Evolutionary conservation across 2,888 invertebrate species (phyloP).

Genomic region (Plagodis dolabraria): DNA sequence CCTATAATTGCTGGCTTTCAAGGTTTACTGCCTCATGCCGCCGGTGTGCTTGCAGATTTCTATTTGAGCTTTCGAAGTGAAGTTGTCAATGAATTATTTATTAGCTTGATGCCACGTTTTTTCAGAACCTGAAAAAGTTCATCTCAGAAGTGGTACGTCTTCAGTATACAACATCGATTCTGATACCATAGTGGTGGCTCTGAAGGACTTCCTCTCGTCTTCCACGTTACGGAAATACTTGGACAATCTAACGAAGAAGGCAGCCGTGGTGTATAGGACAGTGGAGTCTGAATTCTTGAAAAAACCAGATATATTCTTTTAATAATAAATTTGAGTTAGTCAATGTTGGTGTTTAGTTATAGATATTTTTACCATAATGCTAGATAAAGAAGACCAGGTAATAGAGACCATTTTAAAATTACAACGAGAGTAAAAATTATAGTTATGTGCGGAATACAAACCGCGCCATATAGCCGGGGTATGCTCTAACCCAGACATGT

Average conservation of each 20-base stretch:
- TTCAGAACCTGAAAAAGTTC: conserved; percentile 14
- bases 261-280: neutral
- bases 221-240: conserved; percentile 2
- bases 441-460: no score
- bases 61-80: no score
- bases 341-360: no score
- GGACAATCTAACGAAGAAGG: conserved; percentile 1
- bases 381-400: no score
- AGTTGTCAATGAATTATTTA: neutral
- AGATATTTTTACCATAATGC: no score
- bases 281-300: neutral
- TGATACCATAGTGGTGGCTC: neutral
- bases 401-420: no score
- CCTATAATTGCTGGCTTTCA: no score
- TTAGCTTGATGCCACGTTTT: neutral
- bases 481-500: no score
- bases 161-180: conserved; percentile 4
- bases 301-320: neutral
- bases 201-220: conserved; percentile 7
- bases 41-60: no score
- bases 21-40: no score
- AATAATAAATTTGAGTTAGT: neutral
- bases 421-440: no score
- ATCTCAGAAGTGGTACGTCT: neutral
- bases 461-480: no score